Evolutionary conservation across 2,797 vertebrate genomes (phyloP).

Genomic region (Rhynchotus rufescens): DNA sequence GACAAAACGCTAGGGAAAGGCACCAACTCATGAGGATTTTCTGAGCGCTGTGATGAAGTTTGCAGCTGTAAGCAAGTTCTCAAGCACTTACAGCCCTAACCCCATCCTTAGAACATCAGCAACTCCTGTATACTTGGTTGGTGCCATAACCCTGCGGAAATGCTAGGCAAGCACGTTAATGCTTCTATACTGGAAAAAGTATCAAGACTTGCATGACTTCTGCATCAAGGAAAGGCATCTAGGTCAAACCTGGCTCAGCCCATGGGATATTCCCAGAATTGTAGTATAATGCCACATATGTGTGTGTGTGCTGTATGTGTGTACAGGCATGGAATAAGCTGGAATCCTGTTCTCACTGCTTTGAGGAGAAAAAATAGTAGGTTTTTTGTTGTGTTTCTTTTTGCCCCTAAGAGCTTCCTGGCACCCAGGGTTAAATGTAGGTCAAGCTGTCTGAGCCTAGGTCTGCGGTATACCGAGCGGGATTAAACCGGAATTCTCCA

Average conservation of each 20-base stretch:
- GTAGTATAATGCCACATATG: neutral
- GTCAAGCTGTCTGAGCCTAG: conserved; percentile 67
- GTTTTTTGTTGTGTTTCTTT: neutral
- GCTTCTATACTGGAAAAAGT: neutral
- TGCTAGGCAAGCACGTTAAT: neutral
- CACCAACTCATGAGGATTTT: neutral
- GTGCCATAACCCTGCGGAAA: neutral
- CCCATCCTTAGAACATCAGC: neutral
- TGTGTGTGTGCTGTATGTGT: neutral
- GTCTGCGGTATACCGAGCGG: conserved; percentile 38
- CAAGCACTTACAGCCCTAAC: neutral
- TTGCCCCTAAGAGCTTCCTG: conserved; percentile 2
- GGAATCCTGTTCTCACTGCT: neutral
- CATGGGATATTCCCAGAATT: neutral
- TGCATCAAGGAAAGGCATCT: neutral
- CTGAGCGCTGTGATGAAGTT: neutral
- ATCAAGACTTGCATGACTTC: neutral
- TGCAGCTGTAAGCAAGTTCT: neutral
- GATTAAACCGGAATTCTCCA: conserved; percentile 71
- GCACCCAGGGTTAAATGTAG: conserved; percentile 54
- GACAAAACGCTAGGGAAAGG: neutral
- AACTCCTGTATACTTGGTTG: neutral
- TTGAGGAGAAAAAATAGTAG: neutral
- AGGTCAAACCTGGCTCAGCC: neutral
- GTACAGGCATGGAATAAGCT: neutral